Percentiles rank a stretch among this genome's conserved stretches.
phyloP scores from a whole-genome alignment of 2,113 vertebrate genomes.

The Toxostoma redivivum region DNA sequence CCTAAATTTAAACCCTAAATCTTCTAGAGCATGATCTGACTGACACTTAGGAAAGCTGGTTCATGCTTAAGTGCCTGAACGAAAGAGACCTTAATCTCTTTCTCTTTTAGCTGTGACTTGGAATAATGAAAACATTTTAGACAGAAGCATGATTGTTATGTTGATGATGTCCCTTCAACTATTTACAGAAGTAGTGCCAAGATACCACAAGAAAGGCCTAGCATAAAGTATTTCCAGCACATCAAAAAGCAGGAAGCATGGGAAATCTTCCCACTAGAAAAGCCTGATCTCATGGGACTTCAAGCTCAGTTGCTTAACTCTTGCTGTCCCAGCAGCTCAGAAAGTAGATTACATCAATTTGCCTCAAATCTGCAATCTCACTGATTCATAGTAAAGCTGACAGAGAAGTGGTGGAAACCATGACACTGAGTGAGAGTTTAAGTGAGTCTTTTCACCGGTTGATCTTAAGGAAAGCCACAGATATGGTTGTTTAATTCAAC shows the following conservation, averaged over 20 bases:
- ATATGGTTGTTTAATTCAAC: background rate
- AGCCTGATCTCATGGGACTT: constrained; percentile 34
- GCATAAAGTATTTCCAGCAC: constrained; percentile 47
- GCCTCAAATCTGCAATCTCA: background rate
- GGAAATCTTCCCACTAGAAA: constrained; percentile 48
- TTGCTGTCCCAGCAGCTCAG: background rate
- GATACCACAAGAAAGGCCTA: constrained; percentile 59
- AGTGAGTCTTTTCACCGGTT: background rate
- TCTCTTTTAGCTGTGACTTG: background rate
- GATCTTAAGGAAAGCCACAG: background rate
- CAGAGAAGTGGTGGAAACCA: background rate
- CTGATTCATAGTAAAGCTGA: background rate
- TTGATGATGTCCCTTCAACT: constrained; percentile 41
- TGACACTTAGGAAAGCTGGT: background rate
- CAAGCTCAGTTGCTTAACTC: constrained; percentile 24
- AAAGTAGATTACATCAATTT: background rate
- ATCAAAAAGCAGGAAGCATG: constrained; percentile 63
- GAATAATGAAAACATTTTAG: constrained; percentile 33
- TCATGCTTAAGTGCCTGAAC: background rate
- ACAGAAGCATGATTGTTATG: constrained; percentile 49
- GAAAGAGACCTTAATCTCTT: background rate
- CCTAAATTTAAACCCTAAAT: background rate
- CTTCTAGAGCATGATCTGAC: background rate
- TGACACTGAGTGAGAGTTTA: background rate
- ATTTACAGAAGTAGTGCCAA: constrained; percentile 59